phyloP scores from a whole-genome alignment of 2,797 vertebrate genomes.

The Bryconaethiops microstoma region DNA sequence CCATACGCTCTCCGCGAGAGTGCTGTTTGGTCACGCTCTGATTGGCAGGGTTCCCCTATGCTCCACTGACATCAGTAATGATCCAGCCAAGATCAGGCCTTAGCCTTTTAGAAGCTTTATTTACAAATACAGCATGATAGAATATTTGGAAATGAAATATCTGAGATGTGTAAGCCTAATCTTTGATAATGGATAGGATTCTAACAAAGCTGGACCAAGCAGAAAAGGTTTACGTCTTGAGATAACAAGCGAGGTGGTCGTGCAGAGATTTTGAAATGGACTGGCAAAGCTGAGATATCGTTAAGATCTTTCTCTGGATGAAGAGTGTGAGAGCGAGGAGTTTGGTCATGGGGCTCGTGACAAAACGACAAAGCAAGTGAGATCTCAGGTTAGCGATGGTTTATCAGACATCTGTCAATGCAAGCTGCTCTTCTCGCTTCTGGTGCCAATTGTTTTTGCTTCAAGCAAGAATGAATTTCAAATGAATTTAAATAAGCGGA shows the following conservation, averaged over 20 bases:
- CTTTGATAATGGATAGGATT: background rate
- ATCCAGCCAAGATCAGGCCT: background rate
- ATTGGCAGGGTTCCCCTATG: slow-evolving; percentile 21
- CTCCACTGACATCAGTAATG: slow-evolving; percentile 20
- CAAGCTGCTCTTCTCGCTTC: background rate
- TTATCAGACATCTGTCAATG: slow-evolving; percentile 14
- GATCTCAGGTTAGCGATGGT: background rate
- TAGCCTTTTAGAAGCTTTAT: background rate
- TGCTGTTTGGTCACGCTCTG: slow-evolving; percentile 21
- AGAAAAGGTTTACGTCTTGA: background rate
- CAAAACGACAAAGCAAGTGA: background rate
- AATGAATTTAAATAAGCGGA: background rate
- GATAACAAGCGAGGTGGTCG: background rate
- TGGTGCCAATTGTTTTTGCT: background rate
- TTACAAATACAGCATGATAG: background rate
- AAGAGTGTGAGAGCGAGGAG: background rate
- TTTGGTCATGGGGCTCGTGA: background rate
- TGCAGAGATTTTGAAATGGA: background rate
- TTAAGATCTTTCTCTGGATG: background rate
- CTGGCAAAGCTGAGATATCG: background rate
- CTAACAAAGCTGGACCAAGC: background rate
- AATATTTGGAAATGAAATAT: background rate
- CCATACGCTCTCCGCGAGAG: slow-evolving; percentile 21
- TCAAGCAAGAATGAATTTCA: background rate
- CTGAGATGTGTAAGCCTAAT: background rate